Evolutionary conservation across 2,797 vertebrate genomes (phyloP), one percentile per base, ranked within the genome.

Genomic region (Paedocypris micromegethes): DNA sequence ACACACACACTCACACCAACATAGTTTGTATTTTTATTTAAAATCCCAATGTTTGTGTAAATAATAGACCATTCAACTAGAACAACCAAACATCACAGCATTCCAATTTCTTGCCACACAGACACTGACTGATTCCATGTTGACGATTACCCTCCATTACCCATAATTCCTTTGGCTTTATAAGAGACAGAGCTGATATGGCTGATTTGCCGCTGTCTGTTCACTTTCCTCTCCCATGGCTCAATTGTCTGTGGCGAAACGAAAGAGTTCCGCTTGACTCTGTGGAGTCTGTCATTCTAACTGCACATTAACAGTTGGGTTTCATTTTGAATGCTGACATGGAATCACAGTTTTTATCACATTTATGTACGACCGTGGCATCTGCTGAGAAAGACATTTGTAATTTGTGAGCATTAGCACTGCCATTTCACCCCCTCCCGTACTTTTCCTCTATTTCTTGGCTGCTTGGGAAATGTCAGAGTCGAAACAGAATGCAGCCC

Each of bases 301-400:
- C 71, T 64, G 74, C 77, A 75, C 72, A 85, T 80, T 75, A 81
- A 71, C 80, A 84, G 85, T 87, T 83, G 83, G 85, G 77, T 84
- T 86, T 88, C 80, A 87, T 83, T 86, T 82, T 66, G 62, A 82
- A 72, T 72, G 82, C 83, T 72, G 81, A 83, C 86, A 84, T 64
- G 75, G 70, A 88, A 86, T 88, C 84, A 83, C 83, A 85, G 83
- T 87, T 86, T 90, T 87, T 88, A 89, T 80, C 59, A 70, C 78
- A 80, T 89, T 87, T 88, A 63, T 64, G 87, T 86, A 84, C 86
- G 83, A 83, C 82, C 79, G 52, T 78, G 84, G 83, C 84, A 89
- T 87, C 86, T 91, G 87, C 88, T 88, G 86, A 72, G 86, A 86
- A 85, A 85, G 81, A 87, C 86, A 89, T 89, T 89, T 87, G 83